A percentile compares a stretch with the other conserved stretches of the same genome.
Conservation (phyloP, 2,113 vertebrate genomes). For the Platichthys stellatus region DNA sequence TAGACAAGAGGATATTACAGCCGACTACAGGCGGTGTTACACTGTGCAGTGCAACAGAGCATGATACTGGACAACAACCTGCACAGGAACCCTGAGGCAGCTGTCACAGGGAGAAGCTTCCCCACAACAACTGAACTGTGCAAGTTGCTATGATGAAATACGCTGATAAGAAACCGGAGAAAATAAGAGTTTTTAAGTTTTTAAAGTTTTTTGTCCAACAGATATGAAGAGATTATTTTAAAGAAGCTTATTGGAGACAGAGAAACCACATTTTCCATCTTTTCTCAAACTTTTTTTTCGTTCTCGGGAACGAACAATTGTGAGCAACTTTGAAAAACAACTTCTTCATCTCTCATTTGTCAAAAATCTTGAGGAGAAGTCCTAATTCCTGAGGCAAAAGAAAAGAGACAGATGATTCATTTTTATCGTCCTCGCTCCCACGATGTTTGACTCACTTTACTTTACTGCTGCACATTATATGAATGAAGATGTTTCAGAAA, state of each 20-base stretch:
- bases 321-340: background rate
- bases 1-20: background rate
- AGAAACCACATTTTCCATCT: background rate
- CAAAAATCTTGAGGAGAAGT: background rate
- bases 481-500: background rate
- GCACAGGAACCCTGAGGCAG: background rate
- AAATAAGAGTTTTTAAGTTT: background rate
- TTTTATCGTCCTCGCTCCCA: background rate
- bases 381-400: background rate
- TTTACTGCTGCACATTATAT: background rate
- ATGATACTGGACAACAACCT: background rate
- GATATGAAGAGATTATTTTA: background rate
- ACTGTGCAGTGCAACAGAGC: background rate
- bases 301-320: too few species aligned
- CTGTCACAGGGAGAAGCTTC: background rate
- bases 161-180: background rate
- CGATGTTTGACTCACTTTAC: background rate
- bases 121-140: background rate
- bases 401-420: too few species aligned
- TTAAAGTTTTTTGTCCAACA: too few species aligned
- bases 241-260: background rate
- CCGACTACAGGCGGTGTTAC: background rate
- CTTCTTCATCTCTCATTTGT: background rate
- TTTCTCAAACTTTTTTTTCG: background rate
- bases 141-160: background rate